Conservation (phyloP, 2,797 vertebrate species). For the Myotis myotis region DNA sequence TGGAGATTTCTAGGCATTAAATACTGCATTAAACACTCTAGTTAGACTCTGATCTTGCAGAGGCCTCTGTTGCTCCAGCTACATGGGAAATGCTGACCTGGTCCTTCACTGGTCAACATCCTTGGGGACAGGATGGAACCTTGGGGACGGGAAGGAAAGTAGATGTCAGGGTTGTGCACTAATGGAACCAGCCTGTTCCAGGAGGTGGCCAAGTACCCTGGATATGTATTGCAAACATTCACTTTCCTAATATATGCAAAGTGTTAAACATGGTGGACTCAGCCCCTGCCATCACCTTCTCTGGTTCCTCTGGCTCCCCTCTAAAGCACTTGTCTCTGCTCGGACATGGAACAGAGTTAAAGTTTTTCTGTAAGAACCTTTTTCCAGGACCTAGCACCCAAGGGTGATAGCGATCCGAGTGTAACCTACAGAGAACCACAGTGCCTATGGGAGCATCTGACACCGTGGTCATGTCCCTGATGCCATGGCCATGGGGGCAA, state of each 20-base stretch:
- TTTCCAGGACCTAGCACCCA: not conserved
- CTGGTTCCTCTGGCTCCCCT: not conserved
- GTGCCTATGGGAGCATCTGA: not conserved
- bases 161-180: not conserved
- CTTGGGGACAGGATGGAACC: constrained; percentile 1
- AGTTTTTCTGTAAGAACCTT: not conserved
- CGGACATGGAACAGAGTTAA: not conserved
- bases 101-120: not conserved
- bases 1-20: not conserved
- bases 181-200: not conserved
- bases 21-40: not conserved
- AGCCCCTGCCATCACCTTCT: not conserved
- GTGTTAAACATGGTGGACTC: not conserved
- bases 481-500: not conserved
- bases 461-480: not conserved
- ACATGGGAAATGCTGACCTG: not conserved
- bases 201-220: not conserved
- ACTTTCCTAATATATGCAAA: not conserved
- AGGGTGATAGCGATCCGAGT: not conserved
- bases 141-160: not conserved
- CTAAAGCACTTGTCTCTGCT: not conserved
- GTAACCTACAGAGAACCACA: not conserved
- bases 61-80: not conserved
- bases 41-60: not conserved
- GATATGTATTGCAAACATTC: not conserved